Evolutionary conservation across 2,888 invertebrate species (phyloP).

Genomic region (Tiphia femorata): DNA sequence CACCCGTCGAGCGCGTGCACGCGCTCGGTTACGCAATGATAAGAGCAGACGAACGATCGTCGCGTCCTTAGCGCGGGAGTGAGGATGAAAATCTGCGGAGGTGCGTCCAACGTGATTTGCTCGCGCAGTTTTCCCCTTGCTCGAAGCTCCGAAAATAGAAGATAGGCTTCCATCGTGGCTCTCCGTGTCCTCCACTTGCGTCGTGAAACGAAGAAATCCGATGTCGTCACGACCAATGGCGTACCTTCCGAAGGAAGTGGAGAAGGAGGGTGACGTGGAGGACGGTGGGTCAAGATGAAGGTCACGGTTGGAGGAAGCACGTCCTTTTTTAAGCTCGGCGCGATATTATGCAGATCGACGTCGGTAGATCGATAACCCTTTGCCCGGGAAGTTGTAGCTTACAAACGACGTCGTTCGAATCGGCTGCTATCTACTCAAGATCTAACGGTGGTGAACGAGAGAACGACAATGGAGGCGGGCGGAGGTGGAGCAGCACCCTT

Average conservation of each 20-base stretch:
- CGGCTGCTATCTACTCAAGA: slow-evolving; percentile 17
- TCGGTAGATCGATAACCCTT: slow-evolving; percentile 38
- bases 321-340: slow-evolving; percentile 20
- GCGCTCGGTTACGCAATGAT: no score
- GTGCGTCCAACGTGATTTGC: no score
- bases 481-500: neutral
- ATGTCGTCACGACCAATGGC: neutral
- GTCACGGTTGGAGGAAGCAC: slow-evolving; percentile 32
- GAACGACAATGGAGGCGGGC: slow-evolving; percentile 8
- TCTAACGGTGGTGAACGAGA: slow-evolving; percentile 10
- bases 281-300: slow-evolving; percentile 34
- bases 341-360: slow-evolving; percentile 33
- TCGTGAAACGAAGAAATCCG: no score
- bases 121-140: no score
- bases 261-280: neutral
- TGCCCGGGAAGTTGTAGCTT: slow-evolving; percentile 1
- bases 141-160: no score
- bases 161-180: no score
- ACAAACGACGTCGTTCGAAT: slow-evolving; percentile 6
- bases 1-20: no score
- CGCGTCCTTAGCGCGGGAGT: no score
- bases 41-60: no score
- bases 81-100: no score
- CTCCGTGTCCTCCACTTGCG: no score
- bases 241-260: neutral